Evolutionary conservation across 2,797 vertebrate species (phyloP), one percentile per base, ranked within the genome.

Genomic region (Phaenicophaeus curvirostris): DNA sequence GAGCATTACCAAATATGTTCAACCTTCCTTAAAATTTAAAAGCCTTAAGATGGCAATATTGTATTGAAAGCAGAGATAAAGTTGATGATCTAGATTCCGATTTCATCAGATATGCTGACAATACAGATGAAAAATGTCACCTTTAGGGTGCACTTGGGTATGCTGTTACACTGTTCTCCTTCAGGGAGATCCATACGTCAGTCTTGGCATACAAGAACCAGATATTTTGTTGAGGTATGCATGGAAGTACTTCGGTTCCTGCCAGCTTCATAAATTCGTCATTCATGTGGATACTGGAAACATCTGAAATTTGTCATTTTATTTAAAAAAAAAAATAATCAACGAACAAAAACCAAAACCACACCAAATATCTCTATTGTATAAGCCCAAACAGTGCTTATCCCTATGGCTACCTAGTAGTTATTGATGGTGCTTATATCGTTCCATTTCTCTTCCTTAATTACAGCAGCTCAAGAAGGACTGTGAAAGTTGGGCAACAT

Each of bases 71-170:
- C 18, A 59, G 46, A 41, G 17, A 30, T 21, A 16, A 54, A 54
- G 25, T n/a, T 2, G 9, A 54, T 37, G 1, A n/a, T 57, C 15
- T 35, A 28, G 13, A 30, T 50, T 83, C 59, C 25, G 67, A 2
- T 83, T 86, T 90, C 31, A 50, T 80, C 57, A 50, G 21, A 18
- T 14, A 2, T 9, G 11, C 30, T 83, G 24, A 25, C 37, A 33
- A 20, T 11, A 54, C 5, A 66, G 33, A 25, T 31, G 5, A 15
- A 51, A 16, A 35, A 33, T 3, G 1, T 5, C 6, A 0, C 3
- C 2, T 35, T 87, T 72, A 42, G 20, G 4, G 9, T 30, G 44
- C 30, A 20, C 9, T 35, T 65, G 31, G n/a, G 31, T 25, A 27
- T 3, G 4, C 57, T 80, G 82, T 63, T 24, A 19, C 11, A 21